These are phyloP conservation scores for Thumatha senex DNA, from an alignment of 2,888 invertebrate genomes.

Conservation along the genomic window DNA sequence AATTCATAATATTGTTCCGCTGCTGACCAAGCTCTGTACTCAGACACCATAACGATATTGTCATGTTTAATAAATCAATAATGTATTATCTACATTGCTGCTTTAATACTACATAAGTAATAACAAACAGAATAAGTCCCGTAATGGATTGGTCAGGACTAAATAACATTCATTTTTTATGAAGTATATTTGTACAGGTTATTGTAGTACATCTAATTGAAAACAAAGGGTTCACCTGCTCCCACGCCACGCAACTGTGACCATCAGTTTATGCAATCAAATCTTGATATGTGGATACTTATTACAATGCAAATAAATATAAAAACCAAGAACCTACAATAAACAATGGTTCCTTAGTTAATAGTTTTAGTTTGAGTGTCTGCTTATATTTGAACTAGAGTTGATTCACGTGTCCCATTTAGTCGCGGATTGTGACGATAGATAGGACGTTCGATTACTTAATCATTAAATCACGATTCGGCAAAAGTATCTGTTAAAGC, in stretches of 20 bases:
- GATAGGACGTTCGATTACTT: too few relatives aligned
- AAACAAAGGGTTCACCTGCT: constrained; percentile 43
- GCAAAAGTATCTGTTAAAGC: too few relatives aligned
- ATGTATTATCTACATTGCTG: constrained; percentile 11
- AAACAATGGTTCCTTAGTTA: neutral
- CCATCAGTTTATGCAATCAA: constrained; percentile 48
- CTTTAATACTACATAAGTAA: neutral
- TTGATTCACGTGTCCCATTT: too few relatives aligned
- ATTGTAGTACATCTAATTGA: constrained; percentile 26
- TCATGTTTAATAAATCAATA: constrained; percentile 11
- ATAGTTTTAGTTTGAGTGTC: neutral
- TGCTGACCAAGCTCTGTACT: constrained; percentile 29
- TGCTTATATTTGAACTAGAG: too few relatives aligned
- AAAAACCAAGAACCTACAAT: neutral
- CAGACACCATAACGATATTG: constrained; percentile 5
- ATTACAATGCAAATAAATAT: neutral
- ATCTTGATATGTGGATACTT: constrained; percentile 21
- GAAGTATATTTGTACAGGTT: constrained; percentile 5
- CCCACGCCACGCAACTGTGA: constrained; percentile 60
- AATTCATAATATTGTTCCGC: constrained; percentile 38
- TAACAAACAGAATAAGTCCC: neutral
- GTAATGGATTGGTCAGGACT: constrained; percentile 1
- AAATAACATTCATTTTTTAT: neutral
- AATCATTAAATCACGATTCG: too few relatives aligned
- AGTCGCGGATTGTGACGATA: too few relatives aligned